Percentiles rank a stretch among this genome's conserved stretches.
Conservation (phyloP, 2,888 invertebrate species). For the Bruchidius siliquastri region DNA sequence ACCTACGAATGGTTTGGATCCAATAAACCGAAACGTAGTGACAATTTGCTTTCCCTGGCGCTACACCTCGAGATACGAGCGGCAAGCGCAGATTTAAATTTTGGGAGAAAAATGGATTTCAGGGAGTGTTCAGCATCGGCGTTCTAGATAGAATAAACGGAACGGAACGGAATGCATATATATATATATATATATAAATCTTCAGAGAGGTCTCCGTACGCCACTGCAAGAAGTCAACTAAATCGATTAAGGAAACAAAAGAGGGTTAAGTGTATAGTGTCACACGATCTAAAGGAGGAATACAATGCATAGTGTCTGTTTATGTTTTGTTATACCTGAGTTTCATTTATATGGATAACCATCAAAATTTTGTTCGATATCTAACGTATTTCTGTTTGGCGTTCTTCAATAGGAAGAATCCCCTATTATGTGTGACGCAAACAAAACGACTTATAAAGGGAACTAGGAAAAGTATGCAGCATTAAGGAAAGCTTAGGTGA, state of each 20-base stretch:
- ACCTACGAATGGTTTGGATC: too few species aligned
- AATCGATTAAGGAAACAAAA: constrained; percentile 34
- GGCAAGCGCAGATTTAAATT: too few species aligned
- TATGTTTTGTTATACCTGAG: constrained; percentile 12
- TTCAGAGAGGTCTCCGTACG: too few species aligned
- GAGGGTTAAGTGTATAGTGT: constrained; percentile 35
- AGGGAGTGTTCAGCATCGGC: too few species aligned
- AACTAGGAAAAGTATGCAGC: not conserved
- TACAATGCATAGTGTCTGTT: constrained; percentile 9
- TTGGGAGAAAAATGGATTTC: too few species aligned
- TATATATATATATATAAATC: too few species aligned
- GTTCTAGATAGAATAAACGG: too few species aligned
- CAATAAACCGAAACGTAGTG: too few species aligned
- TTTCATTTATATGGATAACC: constrained; percentile 22
- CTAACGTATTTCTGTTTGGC: not conserved
- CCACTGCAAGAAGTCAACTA: constrained; percentile 7
- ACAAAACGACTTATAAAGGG: not conserved
- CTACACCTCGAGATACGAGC: too few species aligned
- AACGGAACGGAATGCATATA: too few species aligned
- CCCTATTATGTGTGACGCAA: not conserved
- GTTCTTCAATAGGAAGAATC: not conserved
- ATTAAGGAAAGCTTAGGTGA: not conserved
- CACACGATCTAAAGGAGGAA: constrained; percentile 14
- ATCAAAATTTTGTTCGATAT: not conserved
- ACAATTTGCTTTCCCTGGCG: too few species aligned